These are phyloP conservation scores for Elachura formosa DNA, from an alignment of 2,113 vertebrate species.

Conservation along the genomic window DNA sequence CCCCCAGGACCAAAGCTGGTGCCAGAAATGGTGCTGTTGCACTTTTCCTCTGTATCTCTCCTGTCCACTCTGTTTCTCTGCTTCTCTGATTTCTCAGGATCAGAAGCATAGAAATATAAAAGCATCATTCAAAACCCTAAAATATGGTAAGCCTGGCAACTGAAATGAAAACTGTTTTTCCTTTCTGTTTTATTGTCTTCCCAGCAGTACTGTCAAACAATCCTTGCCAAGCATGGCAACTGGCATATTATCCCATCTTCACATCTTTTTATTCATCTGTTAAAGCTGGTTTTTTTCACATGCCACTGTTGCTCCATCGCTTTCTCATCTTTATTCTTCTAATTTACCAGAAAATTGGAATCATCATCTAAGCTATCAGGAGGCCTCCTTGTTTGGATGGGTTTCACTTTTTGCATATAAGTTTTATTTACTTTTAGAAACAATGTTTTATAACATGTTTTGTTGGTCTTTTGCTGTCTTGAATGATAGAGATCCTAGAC, in stretches of 20 bases:
- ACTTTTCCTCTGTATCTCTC: neutral
- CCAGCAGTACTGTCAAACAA: neutral
- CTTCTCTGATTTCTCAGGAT: neutral
- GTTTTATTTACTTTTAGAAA: neutral
- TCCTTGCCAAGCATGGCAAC: neutral
- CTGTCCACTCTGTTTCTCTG: neutral
- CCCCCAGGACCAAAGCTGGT: neutral
- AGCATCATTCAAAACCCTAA: neutral
- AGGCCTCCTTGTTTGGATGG: neutral
- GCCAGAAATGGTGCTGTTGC: neutral
- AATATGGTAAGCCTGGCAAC: neutral
- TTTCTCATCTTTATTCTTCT: neutral
- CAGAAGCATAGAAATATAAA: neutral
- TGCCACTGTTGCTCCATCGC: neutral
- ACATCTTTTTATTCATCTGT: constrained; percentile 8
- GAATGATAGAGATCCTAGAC: neutral
- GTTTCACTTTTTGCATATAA: neutral
- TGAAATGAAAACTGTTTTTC: constrained; percentile 6
- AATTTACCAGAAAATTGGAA: constrained; percentile 3
- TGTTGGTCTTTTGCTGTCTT: neutral
- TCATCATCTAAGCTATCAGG: neutral
- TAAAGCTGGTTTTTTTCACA: neutral
- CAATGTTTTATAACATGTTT: neutral
- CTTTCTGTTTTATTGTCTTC: constrained; percentile 21
- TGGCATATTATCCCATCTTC: neutral